These are phyloP conservation scores for Notolepis coatsorum DNA, from an alignment of 2,797 vertebrate species.

Conservation along the genomic window DNA sequence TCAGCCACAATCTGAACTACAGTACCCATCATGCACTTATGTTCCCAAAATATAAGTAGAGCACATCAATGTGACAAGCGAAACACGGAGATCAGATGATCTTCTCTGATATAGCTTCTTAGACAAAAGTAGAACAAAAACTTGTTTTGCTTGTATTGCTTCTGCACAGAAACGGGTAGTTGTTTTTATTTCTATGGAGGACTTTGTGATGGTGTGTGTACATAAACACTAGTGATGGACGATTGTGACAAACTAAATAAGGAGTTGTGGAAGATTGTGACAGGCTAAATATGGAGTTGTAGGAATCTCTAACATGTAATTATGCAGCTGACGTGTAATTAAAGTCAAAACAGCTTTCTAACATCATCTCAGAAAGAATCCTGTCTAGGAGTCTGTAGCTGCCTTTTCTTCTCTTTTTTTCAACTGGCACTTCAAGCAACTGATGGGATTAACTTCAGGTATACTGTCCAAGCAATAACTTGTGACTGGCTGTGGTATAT, in stretches of 20 bases:
- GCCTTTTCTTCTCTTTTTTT: no score
- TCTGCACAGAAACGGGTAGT: no score
- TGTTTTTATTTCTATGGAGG: slow-evolving; percentile 7
- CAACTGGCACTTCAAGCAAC: no score
- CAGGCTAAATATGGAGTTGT: slow-evolving; percentile 63
- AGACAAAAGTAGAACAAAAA: slow-evolving; percentile 50
- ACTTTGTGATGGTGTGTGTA: slow-evolving; percentile 44
- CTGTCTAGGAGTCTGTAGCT: no score
- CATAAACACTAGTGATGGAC: slow-evolving; percentile 51
- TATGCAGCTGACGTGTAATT: slow-evolving; percentile 58
- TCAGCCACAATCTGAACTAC: slow-evolving; percentile 47
- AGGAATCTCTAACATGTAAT: slow-evolving; percentile 51
- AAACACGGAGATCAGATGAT: slow-evolving; percentile 2
- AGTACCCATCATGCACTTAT: slow-evolving; percentile 56
- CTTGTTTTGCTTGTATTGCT: slow-evolving; percentile 17
- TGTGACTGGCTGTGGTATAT: no score
- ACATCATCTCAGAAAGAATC: slow-evolving; percentile 24
- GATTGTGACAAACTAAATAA: slow-evolving; percentile 44
- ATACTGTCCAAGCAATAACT: no score
- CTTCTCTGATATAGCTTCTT: slow-evolving; percentile 18
- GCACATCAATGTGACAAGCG: slow-evolving; percentile 29
- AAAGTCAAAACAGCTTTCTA: slow-evolving; percentile 49
- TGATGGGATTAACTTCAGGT: no score
- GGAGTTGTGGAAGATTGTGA: slow-evolving; percentile 54
- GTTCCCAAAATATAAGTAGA: slow-evolving; percentile 48